These are phyloP conservation scores for Diphyllodes magnificus DNA, from an alignment of 2,113 vertebrate genomes.

Conservation along the genomic window DNA sequence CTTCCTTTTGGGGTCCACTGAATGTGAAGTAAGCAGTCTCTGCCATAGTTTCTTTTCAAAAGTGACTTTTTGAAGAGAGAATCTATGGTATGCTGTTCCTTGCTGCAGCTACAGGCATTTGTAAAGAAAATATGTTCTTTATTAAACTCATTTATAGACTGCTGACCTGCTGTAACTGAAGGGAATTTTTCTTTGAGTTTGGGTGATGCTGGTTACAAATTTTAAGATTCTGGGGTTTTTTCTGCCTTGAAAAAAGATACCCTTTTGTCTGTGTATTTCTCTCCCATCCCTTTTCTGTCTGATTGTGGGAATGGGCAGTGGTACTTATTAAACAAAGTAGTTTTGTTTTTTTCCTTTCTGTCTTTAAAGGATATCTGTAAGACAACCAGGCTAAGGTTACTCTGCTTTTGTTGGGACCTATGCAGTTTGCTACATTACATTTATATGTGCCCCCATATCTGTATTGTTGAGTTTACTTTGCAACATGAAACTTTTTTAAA, in stretches of 20 bases:
- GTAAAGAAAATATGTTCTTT: neutral
- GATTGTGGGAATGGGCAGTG: neutral
- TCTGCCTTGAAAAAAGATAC: neutral
- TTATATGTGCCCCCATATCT: fast-evolving
- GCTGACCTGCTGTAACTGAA: neutral
- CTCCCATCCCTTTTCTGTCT: neutral
- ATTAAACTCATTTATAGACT: neutral
- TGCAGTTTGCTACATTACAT: neutral
- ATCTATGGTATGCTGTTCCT: neutral
- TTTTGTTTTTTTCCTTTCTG: neutral
- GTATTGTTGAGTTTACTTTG: neutral
- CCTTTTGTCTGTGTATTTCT: neutral
- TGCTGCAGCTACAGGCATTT: neutral
- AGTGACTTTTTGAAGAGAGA: neutral
- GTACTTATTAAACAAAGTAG: neutral
- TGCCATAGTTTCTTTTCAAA: neutral
- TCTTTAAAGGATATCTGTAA: neutral
- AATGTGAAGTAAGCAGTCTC: neutral
- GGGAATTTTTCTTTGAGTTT: neutral
- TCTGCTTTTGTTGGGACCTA: neutral
- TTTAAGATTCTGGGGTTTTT: fast-evolving
- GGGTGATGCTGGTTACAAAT: neutral
- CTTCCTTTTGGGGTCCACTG: neutral
- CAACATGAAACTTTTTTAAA: neutral
- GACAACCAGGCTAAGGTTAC: neutral